These are phyloP conservation scores for Papilio glaucus DNA, from an alignment of 1,140 invertebrate species.

Conservation along the genomic window DNA sequence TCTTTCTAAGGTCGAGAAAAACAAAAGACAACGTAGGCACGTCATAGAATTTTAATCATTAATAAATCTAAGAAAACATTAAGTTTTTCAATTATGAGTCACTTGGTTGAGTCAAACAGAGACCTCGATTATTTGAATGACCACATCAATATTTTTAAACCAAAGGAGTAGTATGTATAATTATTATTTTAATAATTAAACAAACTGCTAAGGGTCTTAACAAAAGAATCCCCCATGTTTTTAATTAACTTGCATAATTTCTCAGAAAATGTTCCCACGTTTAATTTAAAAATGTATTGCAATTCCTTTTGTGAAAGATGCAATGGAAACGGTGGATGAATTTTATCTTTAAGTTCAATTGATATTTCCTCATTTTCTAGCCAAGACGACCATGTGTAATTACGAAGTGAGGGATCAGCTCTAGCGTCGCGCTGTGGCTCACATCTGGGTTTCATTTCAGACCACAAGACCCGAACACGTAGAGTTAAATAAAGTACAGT, in stretches of 20 bases:
- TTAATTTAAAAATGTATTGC: slow-evolving; percentile 49
- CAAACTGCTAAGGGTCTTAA: slow-evolving; percentile 43
- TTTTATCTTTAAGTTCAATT: slow-evolving; percentile 24
- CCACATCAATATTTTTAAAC: background rate
- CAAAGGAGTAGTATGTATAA: background rate
- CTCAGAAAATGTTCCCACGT: slow-evolving; percentile 46
- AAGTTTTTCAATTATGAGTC: background rate
- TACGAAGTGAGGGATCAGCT: slow-evolving; percentile 44
- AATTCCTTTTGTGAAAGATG: slow-evolving; percentile 46
- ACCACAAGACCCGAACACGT: slow-evolving; percentile 46
- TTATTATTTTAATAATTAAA: slow-evolving; percentile 42
- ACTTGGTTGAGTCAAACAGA: too few relatives aligned
- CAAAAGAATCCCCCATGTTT: slow-evolving; percentile 46
- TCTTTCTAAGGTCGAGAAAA: too few relatives aligned
- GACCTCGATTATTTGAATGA: background rate
- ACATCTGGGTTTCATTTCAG: slow-evolving; percentile 43
- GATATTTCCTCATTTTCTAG: slow-evolving; percentile 43
- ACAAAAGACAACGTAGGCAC: too few relatives aligned
- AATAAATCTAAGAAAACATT: too few relatives aligned
- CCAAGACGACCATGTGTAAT: slow-evolving; percentile 51
- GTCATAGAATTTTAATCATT: too few relatives aligned
- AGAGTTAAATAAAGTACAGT: slow-evolving; percentile 47
- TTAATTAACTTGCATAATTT: slow-evolving; percentile 46
- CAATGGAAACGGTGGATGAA: slow-evolving; percentile 47
- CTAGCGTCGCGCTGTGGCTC: slow-evolving; percentile 35